phyloP scores from a whole-genome alignment of 1,140 invertebrate genomes.

The Pararge aegeria region DNA sequence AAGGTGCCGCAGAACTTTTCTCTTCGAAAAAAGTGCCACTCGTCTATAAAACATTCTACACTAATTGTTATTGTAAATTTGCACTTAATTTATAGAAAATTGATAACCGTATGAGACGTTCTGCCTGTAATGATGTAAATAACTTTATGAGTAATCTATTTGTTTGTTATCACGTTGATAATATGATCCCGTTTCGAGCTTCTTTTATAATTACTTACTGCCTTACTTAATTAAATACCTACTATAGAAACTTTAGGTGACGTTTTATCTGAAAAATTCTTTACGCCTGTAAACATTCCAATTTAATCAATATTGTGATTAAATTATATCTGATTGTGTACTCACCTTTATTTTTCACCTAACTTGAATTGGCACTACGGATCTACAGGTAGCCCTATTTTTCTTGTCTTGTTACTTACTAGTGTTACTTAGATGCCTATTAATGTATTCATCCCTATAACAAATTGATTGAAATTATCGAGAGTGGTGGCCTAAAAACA shows the following conservation, averaged over 20 bases:
- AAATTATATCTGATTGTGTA: neutral
- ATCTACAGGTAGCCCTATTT: no score
- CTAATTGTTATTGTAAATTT: constrained; percentile 19
- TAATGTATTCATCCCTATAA: no score
- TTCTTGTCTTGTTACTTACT: no score
- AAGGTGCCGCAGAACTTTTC: constrained; percentile 46
- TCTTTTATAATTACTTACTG: constrained; percentile 11
- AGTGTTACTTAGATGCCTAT: no score
- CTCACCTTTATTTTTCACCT: no score
- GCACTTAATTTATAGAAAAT: constrained; percentile 35
- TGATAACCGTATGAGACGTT: constrained; percentile 40
- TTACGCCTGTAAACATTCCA: neutral
- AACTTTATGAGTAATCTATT: constrained; percentile 40
- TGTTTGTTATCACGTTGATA: constrained; percentile 28
- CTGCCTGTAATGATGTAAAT: constrained; percentile 40
- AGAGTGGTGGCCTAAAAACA: no score
- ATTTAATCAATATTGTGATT: neutral
- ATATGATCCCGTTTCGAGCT: constrained; percentile 41
- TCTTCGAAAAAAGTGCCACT: constrained; percentile 48
- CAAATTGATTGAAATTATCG: no score
- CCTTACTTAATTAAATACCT: neutral
- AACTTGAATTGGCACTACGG: no score
- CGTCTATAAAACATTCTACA: constrained; percentile 57
- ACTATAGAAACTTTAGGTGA: neutral
- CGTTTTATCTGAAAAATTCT: neutral